phyloP scores from a whole-genome alignment of 2,888 invertebrate species.

The Helicoverpa assulta region DNA sequence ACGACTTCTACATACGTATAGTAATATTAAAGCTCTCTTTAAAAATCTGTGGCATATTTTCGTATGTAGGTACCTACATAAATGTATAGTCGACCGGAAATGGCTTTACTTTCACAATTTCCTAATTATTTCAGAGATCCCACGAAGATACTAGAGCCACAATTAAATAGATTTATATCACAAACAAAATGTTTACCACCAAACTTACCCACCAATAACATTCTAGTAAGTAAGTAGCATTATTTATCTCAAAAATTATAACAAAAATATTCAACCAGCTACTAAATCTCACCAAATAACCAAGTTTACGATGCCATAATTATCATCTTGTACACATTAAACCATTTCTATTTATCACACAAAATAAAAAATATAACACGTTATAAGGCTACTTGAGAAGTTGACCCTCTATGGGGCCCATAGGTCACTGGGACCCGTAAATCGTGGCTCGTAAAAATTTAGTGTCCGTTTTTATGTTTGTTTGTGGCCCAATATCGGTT shows the following conservation, averaged over 20 bases:
- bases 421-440: constrained; percentile 81
- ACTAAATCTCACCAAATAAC: constrained; percentile 24
- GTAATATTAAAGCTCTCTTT: too few species aligned
- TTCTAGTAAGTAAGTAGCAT: background rate
- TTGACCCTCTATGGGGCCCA: constrained; percentile 63
- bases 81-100: too few species aligned
- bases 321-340: constrained; percentile 27
- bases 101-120: too few species aligned
- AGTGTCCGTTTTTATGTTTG: constrained; percentile 88
- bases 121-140: too few species aligned
- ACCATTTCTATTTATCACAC: constrained; percentile 22
- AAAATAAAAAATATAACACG: constrained; percentile 46
- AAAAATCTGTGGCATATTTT: too few species aligned
- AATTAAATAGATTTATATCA: too few species aligned
- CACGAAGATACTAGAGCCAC: too few species aligned
- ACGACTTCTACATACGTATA: too few species aligned
- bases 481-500: constrained; percentile 84
- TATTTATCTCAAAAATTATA: constrained; percentile 18
- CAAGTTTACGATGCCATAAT: constrained; percentile 48
- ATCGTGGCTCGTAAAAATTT: constrained; percentile 84
- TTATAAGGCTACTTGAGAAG: constrained; percentile 43
- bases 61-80: too few species aligned
- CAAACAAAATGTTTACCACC: background rate
- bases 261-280: constrained; percentile 22
- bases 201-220: background rate